Conservation (phyloP, 2,888 invertebrate genomes). For the Heliconius aoede region DNA sequence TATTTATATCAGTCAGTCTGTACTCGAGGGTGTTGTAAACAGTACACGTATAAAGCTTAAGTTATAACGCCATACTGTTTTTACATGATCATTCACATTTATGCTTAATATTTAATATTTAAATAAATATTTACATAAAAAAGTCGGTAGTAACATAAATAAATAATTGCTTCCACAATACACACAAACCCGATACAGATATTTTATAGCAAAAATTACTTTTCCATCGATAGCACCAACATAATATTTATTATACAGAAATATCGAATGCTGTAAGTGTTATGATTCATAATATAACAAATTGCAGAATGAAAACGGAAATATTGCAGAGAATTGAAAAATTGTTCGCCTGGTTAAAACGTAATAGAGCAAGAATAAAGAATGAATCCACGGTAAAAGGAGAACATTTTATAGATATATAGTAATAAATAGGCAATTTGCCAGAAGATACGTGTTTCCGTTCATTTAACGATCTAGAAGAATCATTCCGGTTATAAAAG, state of each 20-base stretch:
- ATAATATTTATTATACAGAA: slow-evolving; percentile 4
- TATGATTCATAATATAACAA: slow-evolving; percentile 10
- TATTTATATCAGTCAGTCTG: too few relatives aligned
- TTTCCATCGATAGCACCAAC: background rate
- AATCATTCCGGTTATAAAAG: slow-evolving; percentile 40
- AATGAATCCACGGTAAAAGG: slow-evolving; percentile 26
- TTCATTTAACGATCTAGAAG: slow-evolving; percentile 38
- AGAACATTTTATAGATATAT: slow-evolving; percentile 34
- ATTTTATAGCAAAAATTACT: background rate
- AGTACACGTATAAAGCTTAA: too few relatives aligned
- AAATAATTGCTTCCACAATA: background rate
- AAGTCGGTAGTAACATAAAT: background rate
- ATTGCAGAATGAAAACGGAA: slow-evolving; percentile 35
- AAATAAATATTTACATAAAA: background rate
- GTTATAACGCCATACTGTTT: too few relatives aligned
- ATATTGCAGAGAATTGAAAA: slow-evolving; percentile 43
- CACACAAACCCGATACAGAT: background rate
- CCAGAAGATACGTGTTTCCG: slow-evolving; percentile 43
- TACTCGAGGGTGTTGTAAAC: too few relatives aligned
- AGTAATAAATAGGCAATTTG: slow-evolving; percentile 44
- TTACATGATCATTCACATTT: background rate
- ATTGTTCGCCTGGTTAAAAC: slow-evolving; percentile 40
- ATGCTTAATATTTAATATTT: background rate
- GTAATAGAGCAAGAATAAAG: slow-evolving; percentile 39
- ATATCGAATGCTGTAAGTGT: slow-evolving; percentile 2